Percentiles rank a stretch among this genome's conserved stretches.
These are phyloP conservation scores for Cephus pygmeus DNA, from an alignment of 2,888 invertebrate species.

Conservation along the genomic window DNA sequence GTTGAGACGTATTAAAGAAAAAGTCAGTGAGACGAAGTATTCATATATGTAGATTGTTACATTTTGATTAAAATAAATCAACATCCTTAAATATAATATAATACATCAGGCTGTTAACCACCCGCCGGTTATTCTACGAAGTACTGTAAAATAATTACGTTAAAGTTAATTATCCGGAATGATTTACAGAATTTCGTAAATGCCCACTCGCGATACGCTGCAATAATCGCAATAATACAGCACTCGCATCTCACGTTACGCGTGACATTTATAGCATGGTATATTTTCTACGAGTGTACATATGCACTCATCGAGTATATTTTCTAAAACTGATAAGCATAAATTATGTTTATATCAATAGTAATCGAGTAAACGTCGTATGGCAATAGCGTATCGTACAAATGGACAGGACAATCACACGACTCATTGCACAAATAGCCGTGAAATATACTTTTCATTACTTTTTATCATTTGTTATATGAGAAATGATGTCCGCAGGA, in stretches of 20 bases:
- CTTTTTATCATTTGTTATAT: constrained; percentile 10
- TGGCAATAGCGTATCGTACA: constrained; percentile 34
- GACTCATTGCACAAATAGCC: constrained; percentile 27
- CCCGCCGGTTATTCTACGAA: constrained; percentile 22
- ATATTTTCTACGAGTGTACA: constrained; percentile 11
- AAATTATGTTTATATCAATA: constrained; percentile 23
- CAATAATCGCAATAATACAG: constrained; percentile 14
- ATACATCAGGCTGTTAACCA: constrained; percentile 45
- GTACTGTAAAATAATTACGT: constrained; percentile 21
- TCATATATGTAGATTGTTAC: constrained; percentile 33
- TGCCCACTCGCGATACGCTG: constrained; percentile 23
- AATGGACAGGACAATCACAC: constrained; percentile 37
- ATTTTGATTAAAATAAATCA: constrained; percentile 50
- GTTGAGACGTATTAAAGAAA: not conserved
- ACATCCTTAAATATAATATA: constrained; percentile 47
- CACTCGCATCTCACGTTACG: constrained; percentile 4
- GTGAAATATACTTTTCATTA: constrained; percentile 33
- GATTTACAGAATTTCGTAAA: constrained; percentile 23
- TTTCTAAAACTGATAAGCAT: constrained; percentile 23
- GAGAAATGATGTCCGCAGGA: not conserved
- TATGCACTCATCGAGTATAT: constrained; percentile 23
- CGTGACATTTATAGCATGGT: constrained; percentile 1
- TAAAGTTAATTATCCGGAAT: constrained; percentile 22
- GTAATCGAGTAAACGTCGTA: constrained; percentile 16
- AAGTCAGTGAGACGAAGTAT: not conserved